phyloP scores from a whole-genome alignment of 2,888 invertebrate genomes.

The Trissonchulus sp. region DNA sequence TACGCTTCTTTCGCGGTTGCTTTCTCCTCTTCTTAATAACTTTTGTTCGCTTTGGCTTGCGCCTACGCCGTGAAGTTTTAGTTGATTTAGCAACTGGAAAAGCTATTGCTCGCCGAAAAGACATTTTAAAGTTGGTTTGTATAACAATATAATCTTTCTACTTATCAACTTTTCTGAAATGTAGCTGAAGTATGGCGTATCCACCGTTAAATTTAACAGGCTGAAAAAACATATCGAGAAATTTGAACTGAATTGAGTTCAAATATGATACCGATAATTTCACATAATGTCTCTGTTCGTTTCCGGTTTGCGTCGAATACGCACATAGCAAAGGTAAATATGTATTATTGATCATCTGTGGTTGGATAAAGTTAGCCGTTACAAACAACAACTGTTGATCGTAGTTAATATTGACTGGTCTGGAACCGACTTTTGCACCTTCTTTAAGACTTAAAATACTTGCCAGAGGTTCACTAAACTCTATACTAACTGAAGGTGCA shows the following conservation, averaged over 20 bases:
- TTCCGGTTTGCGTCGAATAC: neutral
- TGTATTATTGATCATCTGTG: neutral
- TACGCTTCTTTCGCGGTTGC: neutral
- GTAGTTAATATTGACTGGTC: too few species aligned
- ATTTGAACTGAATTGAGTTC: neutral
- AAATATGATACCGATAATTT: neutral
- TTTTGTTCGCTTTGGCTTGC: neutral
- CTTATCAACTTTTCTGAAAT: neutral
- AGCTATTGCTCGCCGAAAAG: neutral
- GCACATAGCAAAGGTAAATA: neutral
- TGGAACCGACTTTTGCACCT: too few species aligned
- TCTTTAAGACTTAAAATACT: too few species aligned
- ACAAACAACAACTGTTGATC: neutral
- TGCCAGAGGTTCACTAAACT: too few species aligned
- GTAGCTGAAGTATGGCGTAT: neutral
- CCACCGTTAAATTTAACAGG: neutral
- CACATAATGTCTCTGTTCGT: neutral
- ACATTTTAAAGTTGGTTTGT: too few species aligned
- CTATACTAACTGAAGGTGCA: too few species aligned
- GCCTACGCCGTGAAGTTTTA: neutral
- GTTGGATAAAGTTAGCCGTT: neutral
- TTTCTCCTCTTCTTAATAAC: neutral
- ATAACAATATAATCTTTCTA: too few species aligned
- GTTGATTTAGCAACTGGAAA: neutral
- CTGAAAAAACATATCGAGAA: neutral